These are phyloP conservation scores for Taphrorychus bicolor DNA, from an alignment of 2,888 invertebrate genomes.

Conservation along the genomic window DNA sequence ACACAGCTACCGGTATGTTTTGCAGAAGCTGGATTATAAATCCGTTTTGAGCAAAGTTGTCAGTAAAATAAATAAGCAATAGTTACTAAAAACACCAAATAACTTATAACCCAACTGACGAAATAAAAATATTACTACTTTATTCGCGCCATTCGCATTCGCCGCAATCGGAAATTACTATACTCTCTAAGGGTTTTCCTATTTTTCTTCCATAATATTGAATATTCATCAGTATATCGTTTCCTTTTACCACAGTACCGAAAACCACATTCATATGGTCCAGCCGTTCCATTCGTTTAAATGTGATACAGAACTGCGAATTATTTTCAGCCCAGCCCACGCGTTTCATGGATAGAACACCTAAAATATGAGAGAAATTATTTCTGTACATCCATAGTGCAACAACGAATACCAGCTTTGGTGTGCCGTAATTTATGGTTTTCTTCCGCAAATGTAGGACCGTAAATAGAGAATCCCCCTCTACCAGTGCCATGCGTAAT, in stretches of 20 bases:
- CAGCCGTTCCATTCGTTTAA: conserved; percentile 57
- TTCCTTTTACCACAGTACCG: conserved; percentile 60
- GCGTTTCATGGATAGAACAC: conserved; percentile 60
- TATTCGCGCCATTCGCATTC: too few relatives aligned
- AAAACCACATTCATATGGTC: conserved; percentile 62
- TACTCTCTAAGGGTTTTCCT: conserved; percentile 54
- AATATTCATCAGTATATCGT: conserved; percentile 53
- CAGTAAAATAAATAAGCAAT: too few relatives aligned
- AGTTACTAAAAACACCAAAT: too few relatives aligned
- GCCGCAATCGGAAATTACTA: conserved; percentile 55
- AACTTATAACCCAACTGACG: too few relatives aligned
- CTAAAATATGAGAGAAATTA: too few relatives aligned
- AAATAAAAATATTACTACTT: too few relatives aligned
- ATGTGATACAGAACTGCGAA: conserved; percentile 63
- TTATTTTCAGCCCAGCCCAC: conserved; percentile 57
- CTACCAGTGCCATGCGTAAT: conserved; percentile 62
- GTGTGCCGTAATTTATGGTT: conserved; percentile 60
- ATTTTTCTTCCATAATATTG: conserved; percentile 54
- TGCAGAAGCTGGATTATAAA: too few relatives aligned
- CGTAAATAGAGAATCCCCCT: conserved; percentile 63
- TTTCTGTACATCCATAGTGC: too few relatives aligned
- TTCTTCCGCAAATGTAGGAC: conserved; percentile 59
- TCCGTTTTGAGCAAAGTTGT: too few relatives aligned
- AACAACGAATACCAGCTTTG: conserved; percentile 58
- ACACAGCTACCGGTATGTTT: too few relatives aligned